phyloP scores from a whole-genome alignment of 2,888 invertebrate genomes.

The Linyphia triangularis region DNA sequence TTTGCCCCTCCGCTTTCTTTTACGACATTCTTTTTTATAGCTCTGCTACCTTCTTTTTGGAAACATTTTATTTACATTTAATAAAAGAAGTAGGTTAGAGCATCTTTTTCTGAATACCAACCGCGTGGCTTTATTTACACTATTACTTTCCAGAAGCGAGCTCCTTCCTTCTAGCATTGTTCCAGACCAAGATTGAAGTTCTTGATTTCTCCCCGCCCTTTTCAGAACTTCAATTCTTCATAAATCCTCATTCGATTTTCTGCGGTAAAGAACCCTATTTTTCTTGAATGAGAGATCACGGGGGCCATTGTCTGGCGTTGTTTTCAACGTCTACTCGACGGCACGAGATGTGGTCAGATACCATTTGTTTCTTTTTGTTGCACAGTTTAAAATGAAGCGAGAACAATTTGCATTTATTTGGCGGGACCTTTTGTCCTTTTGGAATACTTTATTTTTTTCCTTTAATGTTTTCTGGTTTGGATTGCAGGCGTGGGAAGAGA shows the following conservation, averaged over 20 bases:
- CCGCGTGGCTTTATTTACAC: background rate
- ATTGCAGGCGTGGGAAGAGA: background rate
- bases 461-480: background rate
- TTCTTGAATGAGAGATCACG: background rate
- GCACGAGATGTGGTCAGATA: background rate
- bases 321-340: background rate
- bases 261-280: background rate
- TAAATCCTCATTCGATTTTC: conserved; percentile 19
- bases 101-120: background rate
- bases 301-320: background rate
- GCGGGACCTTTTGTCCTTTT: background rate
- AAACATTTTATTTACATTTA: conserved; percentile 9
- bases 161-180: background rate
- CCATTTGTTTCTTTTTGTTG: background rate
- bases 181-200: background rate
- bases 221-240: conserved; percentile 5
- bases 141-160: background rate
- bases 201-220: conserved; percentile 18
- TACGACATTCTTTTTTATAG: background rate
- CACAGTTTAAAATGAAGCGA: background rate
- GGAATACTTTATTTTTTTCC: background rate
- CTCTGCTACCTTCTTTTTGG: background rate
- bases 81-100: conserved; percentile 17
- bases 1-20: conserved; percentile 7
- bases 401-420: conserved; percentile 3